Evolutionary conservation across 2,113 vertebrate species (phyloP).

Genomic region (Leptodactylus fuscus): DNA sequence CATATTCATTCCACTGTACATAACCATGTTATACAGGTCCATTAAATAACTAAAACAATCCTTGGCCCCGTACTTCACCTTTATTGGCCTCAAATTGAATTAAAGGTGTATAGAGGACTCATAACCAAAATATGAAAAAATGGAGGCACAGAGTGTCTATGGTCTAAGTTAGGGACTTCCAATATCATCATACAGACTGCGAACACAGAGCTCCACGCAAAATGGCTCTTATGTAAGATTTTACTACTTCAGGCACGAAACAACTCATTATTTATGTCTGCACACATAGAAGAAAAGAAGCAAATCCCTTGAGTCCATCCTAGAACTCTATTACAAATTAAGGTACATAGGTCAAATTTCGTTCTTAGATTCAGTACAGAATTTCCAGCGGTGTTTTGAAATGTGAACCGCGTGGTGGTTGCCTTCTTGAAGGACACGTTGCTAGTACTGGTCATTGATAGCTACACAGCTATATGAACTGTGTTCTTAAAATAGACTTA

Average conservation of each 20-base stretch:
- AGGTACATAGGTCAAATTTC: constrained; percentile 38
- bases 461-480: constrained; percentile 38
- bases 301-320: neutral
- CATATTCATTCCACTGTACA: no score
- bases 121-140: no score
- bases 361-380: constrained; percentile 42
- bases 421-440: constrained; percentile 34
- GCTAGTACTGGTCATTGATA: constrained; percentile 48
- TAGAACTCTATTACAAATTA: constrained; percentile 11
- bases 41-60: no score
- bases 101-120: no score
- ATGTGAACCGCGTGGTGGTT: constrained; percentile 20
- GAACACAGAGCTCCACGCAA: no score
- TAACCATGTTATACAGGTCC: no score
- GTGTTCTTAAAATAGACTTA: constrained; percentile 28
- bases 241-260: neutral
- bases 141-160: no score
- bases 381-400: constrained; percentile 50
- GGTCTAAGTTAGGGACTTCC: neutral
- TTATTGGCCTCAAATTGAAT: no score
- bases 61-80: no score
- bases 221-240: no score
- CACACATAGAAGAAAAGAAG: neutral
- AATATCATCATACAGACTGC: neutral
- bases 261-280: neutral